These are phyloP conservation scores for Bombus soroeensis DNA, from an alignment of 1,140 invertebrate genomes.

Conservation along the genomic window DNA sequence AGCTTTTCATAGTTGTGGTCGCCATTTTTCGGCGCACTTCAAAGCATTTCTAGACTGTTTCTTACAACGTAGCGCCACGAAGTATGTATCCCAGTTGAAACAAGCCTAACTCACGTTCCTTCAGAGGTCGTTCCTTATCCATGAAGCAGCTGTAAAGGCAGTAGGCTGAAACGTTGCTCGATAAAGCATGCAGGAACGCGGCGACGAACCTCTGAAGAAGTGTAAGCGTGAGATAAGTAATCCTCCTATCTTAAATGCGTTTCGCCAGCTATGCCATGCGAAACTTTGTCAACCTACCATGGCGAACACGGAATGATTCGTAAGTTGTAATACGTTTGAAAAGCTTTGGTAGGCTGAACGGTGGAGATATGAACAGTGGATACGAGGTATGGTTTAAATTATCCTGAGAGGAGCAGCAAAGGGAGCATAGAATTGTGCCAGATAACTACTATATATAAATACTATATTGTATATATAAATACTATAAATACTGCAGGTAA, in stretches of 20 bases:
- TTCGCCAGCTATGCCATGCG: not conserved
- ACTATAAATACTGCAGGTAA: conserved; percentile 19
- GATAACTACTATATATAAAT: not conserved
- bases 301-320: not conserved
- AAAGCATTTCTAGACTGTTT: not conserved
- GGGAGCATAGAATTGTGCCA: not conserved
- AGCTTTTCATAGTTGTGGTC: not conserved
- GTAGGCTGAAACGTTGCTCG: conserved; percentile 35
- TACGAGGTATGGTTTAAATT: not conserved
- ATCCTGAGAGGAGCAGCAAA: not conserved
- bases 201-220: conserved; percentile 48
- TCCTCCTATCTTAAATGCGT: conserved; percentile 41
- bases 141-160: not conserved
- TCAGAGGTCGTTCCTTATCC: conserved; percentile 10
- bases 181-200: conserved; percentile 26
- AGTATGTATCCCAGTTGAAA: not conserved
- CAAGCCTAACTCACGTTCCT: not conserved
- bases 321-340: not conserved
- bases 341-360: not conserved
- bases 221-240: conserved; percentile 62
- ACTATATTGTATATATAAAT: no score
- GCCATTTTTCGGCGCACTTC: not conserved
- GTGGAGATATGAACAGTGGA: not conserved
- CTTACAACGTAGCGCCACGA: not conserved
- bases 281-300: conserved; percentile 27